Conservation (phyloP, 2,797 vertebrate genomes). For the Columba guinea region DNA sequence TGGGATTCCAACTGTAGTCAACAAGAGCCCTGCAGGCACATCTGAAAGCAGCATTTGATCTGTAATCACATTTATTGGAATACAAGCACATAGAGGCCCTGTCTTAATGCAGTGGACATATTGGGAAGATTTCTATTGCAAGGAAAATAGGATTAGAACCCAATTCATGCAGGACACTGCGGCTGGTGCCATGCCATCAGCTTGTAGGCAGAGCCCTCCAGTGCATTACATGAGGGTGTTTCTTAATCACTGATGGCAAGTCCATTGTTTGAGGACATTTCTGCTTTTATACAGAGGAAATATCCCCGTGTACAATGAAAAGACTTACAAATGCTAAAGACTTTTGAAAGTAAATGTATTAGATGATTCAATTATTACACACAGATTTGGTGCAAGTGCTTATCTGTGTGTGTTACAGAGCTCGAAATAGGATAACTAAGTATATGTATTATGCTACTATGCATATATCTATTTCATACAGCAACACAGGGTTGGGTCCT, state of each 20-base stretch:
- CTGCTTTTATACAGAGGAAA: neutral
- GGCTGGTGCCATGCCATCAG: neutral
- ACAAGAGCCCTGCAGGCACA: neutral
- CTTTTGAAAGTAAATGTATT: constrained; percentile 17
- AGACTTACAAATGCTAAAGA: neutral
- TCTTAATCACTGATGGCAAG: neutral
- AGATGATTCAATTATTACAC: constrained; percentile 2
- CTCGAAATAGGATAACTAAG: neutral
- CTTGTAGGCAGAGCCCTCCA: neutral
- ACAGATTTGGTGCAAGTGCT: constrained; percentile 1
- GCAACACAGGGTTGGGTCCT: neutral
- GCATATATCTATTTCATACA: neutral
- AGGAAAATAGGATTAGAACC: neutral
- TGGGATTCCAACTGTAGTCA: neutral
- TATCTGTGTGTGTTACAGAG: neutral
- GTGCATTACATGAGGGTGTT: neutral
- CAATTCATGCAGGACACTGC: neutral
- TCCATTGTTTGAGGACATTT: neutral
- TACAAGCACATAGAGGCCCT: neutral
- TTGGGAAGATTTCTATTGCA: neutral
- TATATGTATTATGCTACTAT: neutral
- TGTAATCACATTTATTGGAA: neutral
- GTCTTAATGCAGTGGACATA: neutral
- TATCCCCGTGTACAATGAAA: neutral
- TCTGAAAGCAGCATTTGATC: neutral